Evolutionary conservation across 2,113 vertebrate species (phyloP), one percentile per base, ranked within the genome.

Genomic region (Leucoraja erinaceus): DNA sequence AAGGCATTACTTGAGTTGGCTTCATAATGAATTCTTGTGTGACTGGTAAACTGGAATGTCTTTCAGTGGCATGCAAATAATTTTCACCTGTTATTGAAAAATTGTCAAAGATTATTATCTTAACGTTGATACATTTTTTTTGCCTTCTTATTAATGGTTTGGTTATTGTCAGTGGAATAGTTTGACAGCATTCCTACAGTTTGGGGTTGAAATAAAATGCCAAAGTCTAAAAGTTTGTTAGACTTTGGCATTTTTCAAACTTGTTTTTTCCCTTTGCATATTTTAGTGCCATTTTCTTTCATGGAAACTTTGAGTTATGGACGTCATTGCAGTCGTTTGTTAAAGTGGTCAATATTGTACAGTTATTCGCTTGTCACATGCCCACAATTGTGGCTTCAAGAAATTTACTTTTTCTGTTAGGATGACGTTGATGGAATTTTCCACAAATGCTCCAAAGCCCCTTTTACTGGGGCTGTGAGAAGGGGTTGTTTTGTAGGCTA

Each of bases 1-100:
- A 72, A 72, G 90, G 54, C 68, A 47, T 38, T 47, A 47, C 4
- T 54, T 72, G 66, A 20, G 54, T 20, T 91, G 38, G 31, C 90
- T 74, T 91, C 31, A 70, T 91, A 91, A 91, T 74, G 68, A 91
- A 70, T n/a, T 47, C 66, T 91, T 91, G 38, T 22, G 33, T 70
- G 66, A 74, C 90, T 91, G 70, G 66, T 91, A 72, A 91, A 74
- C 68, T 28, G 68, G 10, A 20, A 91, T 91, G 90, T 54, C 90
- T 16, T 54, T 72, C 90, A 90, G 31, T 54, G 90, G 20, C 12
- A 91, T 54, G 33, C 20, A 38, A 70, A 72, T 72, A 91, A 70
- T 91, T 72, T 91, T 91, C 66, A 91, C 31, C 20, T 25, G 33
- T 47, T 91, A 33, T 72, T 47, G 88, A 70, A 91, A 12, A 91